phyloP scores from a whole-genome alignment of 2,888 invertebrate species.

The Seira sanloemensis region DNA sequence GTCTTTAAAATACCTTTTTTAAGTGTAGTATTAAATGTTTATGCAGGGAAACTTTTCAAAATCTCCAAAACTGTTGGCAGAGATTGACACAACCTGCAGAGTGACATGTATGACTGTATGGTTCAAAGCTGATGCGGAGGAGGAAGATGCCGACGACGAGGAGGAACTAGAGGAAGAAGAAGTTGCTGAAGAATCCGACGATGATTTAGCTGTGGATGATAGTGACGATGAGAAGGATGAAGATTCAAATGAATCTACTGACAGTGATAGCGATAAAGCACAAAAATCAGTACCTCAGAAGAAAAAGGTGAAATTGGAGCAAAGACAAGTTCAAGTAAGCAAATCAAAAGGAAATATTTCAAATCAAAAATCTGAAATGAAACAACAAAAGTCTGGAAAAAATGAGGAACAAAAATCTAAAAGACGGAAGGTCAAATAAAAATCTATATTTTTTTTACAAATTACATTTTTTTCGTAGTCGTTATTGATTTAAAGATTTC shows the following conservation, averaged over 20 bases:
- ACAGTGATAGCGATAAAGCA: conserved; percentile 10
- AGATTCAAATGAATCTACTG: conserved; percentile 14
- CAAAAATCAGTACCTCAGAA: conserved; percentile 19
- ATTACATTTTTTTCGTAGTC: too few relatives aligned
- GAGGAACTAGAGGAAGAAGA: conserved; percentile 8
- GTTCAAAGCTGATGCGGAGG: neutral
- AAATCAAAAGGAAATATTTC: too few relatives aligned
- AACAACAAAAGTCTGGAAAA: too few relatives aligned
- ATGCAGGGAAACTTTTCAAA: conserved; percentile 71
- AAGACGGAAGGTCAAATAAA: too few relatives aligned
- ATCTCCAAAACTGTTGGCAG: conserved; percentile 78
- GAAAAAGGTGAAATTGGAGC: conserved; percentile 23
- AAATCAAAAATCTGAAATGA: too few relatives aligned
- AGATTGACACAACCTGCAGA: conserved; percentile 82
- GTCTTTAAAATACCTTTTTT: neutral
- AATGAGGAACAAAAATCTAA: too few relatives aligned
- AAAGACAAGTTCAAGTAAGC: too few relatives aligned
- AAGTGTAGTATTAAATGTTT: conserved; percentile 61
- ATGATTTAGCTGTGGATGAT: conserved; percentile 28
- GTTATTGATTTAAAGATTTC: too few relatives aligned
- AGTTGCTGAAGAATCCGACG: conserved; percentile 38
- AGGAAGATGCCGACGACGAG: conserved; percentile 2
- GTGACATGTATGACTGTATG: conserved; percentile 83
- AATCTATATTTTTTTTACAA: too few relatives aligned
- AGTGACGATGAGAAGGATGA: conserved; percentile 31